These are phyloP conservation scores for Drosophila melanogaster DNA, from an alignment of 1,140 invertebrate species.

Conservation along the genomic window DNA sequence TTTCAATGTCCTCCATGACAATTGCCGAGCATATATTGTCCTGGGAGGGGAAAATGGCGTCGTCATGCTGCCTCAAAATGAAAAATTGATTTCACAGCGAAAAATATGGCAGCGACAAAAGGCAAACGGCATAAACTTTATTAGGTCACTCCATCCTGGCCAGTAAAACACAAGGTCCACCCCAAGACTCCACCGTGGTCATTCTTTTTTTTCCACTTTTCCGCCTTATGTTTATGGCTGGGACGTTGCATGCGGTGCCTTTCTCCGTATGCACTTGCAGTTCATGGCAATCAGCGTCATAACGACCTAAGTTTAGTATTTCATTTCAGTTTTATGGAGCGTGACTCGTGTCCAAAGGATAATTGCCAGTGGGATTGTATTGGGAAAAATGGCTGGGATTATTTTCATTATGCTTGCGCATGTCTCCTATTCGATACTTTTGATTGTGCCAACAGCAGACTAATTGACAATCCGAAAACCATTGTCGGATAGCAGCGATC, in stretches of 20 bases:
- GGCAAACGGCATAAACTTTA: conserved; percentile 55
- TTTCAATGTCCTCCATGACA: conserved; percentile 64
- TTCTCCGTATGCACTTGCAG: conserved; percentile 70
- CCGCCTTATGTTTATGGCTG: conserved; percentile 63
- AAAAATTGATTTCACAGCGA: conserved; percentile 75
- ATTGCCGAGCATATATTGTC: conserved; percentile 59
- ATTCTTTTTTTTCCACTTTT: conserved; percentile 2
- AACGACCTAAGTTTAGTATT: conserved; percentile 74
- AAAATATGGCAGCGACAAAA: conserved; percentile 56
- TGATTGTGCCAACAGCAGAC: conserved; percentile 21
- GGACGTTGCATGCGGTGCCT: conserved; percentile 32
- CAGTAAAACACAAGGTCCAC: conserved; percentile 14
- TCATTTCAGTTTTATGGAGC: conserved; percentile 77
- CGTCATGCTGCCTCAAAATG: conserved; percentile 70
- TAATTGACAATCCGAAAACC: conserved; percentile 46
- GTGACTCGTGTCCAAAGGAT: conserved; percentile 69
- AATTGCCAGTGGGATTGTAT: conserved; percentile 50
- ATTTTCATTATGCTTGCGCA: conserved; percentile 27
- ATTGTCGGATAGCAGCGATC: conserved; percentile 15
- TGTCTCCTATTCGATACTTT: conserved; percentile 33
- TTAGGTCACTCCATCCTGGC: conserved; percentile 56
- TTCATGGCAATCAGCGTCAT: conserved; percentile 75
- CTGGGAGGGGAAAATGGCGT: conserved; percentile 23
- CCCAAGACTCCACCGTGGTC: neutral
- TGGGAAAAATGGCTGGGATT: conserved; percentile 4